Evolutionary conservation across 2,113 vertebrate genomes (phyloP).

Genomic region (Amazona guildingii): DNA sequence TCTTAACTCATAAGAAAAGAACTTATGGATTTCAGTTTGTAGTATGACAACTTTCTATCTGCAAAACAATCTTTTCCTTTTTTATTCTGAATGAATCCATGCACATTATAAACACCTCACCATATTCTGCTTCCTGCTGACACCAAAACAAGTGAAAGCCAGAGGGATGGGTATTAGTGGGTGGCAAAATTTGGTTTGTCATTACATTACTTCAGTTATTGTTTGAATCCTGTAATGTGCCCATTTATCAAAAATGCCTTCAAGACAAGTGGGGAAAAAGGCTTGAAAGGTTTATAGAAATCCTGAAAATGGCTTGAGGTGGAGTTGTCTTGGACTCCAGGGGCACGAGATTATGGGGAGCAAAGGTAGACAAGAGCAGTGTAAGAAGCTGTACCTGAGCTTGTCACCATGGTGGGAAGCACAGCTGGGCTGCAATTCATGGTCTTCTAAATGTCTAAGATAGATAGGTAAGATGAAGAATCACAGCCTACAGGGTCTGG

Average conservation of each 20-base stretch:
- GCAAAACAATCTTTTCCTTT: not conserved
- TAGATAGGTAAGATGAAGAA: not conserved
- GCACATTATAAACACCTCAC: not conserved
- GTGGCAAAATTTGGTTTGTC: not conserved
- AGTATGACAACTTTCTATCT: not conserved
- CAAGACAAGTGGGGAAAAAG: not conserved
- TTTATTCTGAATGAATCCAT: not conserved
- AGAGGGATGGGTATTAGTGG: not conserved
- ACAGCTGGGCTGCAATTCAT: not conserved
- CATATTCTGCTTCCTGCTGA: not conserved
- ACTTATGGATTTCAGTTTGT: not conserved
- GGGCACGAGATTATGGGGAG: not conserved
- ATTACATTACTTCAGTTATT: not conserved
- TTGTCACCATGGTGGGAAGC: fast-evolving
- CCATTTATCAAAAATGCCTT: not conserved
- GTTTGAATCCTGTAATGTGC: not conserved
- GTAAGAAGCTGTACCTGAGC: not conserved
- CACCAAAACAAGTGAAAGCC: not conserved
- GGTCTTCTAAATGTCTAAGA: not conserved
- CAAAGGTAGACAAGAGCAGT: not conserved
- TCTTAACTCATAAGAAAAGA: not conserved
- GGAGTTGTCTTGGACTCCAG: not conserved
- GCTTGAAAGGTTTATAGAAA: not conserved
- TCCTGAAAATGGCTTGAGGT: not conserved
- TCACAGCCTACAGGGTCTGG: not conserved